Conservation (phyloP, 2,888 invertebrate genomes). For the Chrysolina haemoptera region DNA sequence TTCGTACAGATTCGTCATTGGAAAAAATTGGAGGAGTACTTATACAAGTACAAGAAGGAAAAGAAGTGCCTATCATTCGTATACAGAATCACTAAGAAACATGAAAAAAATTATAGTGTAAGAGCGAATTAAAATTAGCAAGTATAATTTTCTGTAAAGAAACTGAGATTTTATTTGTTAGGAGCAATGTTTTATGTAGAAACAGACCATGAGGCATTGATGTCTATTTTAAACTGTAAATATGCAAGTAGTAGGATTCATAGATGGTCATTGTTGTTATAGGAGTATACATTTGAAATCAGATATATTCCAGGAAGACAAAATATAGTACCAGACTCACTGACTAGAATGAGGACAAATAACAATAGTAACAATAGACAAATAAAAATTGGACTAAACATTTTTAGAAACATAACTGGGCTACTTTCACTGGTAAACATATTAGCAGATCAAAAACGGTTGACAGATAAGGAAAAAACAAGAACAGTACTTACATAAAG, state of each 20-base stretch:
- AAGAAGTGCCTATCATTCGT: slow-evolving; percentile 23
- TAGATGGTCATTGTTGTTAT: neutral
- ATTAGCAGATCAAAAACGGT: neutral
- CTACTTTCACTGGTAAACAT: neutral
- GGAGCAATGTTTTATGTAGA: slow-evolving; percentile 1
- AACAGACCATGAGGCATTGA: no score
- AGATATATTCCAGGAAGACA: neutral
- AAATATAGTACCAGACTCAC: neutral
- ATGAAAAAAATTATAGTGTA: slow-evolving; percentile 24
- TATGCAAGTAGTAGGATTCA: no score
- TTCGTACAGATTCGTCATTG: slow-evolving; percentile 17
- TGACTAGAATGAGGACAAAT: neutral
- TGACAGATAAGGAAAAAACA: neutral
- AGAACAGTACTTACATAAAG: no score
- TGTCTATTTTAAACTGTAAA: no score
- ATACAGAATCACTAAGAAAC: slow-evolving; percentile 17
- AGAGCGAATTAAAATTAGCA: neutral
- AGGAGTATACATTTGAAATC: slow-evolving; percentile 12
- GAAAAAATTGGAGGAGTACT: slow-evolving; percentile 23
- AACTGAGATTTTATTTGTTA: neutral
- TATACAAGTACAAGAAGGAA: slow-evolving; percentile 22
- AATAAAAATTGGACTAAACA: neutral
- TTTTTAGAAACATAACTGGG: no score
- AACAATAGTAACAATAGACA: neutral
- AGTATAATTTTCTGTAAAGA: slow-evolving; percentile 12